Percentiles rank a stretch among this genome's conserved stretches.
These are phyloP conservation scores for Bilobella aurantiaca DNA, from an alignment of 1,140 invertebrate species.

Conservation along the genomic window DNA sequence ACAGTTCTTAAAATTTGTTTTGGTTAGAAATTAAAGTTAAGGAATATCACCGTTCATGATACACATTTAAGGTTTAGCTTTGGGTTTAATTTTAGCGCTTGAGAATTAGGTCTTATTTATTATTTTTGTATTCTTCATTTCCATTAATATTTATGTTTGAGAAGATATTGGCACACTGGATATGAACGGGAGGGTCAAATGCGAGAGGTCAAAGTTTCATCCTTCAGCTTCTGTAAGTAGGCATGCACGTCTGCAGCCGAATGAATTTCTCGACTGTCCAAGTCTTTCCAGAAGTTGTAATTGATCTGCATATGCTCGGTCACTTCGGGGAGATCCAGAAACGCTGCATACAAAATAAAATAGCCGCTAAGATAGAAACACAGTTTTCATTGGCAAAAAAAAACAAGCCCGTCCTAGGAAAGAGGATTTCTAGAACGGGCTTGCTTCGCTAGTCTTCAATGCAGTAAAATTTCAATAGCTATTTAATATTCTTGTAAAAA, in stretches of 20 bases:
- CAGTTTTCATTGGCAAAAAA: too few species aligned
- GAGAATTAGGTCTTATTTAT: neutral
- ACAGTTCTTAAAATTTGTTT: too few species aligned
- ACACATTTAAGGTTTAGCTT: neutral
- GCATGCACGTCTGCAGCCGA: conserved; percentile 18
- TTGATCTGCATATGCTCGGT: conserved; percentile 71
- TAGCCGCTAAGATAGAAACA: too few species aligned
- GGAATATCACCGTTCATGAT: too few species aligned
- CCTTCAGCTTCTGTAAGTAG: neutral
- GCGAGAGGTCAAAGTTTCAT: neutral
- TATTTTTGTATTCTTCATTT: neutral
- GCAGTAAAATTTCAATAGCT: too few species aligned
- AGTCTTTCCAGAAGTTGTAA: conserved; percentile 81
- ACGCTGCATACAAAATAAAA: conserved; percentile 41
- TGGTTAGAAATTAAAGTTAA: too few species aligned
- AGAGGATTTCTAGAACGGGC: too few species aligned
- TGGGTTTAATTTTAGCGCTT: neutral
- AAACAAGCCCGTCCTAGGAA: too few species aligned
- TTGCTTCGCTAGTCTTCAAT: too few species aligned
- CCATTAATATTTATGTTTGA: neutral
- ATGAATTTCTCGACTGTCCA: conserved; percentile 37
- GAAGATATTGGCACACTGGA: conserved; percentile 3
- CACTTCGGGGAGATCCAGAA: conserved; percentile 83
- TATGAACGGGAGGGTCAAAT: conserved; percentile 1
- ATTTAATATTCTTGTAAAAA: too few species aligned